Conservation (phyloP, 2,797 vertebrate species). For the Sebastiscus tertius region DNA sequence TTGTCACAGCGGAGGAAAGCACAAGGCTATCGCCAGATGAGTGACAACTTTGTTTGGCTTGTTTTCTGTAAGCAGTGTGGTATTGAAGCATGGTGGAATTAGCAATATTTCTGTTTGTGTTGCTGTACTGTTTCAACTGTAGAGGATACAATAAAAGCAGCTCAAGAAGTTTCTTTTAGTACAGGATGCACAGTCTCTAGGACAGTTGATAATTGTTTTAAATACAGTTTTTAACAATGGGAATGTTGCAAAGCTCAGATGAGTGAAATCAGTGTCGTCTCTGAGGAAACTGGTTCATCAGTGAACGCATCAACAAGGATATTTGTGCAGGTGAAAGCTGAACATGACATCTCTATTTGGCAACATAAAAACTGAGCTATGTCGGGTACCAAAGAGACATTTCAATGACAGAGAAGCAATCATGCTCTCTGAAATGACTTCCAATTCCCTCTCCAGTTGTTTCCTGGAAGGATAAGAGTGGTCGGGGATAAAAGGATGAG, state of each 20-base stretch:
- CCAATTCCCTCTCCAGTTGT: not conserved
- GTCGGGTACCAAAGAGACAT: not conserved
- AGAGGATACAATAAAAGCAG: not conserved
- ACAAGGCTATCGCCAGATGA: no score
- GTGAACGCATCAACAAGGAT: not conserved
- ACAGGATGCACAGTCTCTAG: not conserved
- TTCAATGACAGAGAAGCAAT: not conserved
- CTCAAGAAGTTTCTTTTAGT: not conserved
- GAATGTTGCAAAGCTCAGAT: not conserved
- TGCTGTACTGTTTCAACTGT: no score
- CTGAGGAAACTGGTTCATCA: not conserved
- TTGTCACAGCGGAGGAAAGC: no score
- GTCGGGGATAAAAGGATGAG: constrained; percentile 6
- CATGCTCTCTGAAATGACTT: not conserved
- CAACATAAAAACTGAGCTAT: not conserved
- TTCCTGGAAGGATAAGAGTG: constrained; percentile 19
- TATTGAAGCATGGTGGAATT: no score
- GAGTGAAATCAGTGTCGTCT: not conserved
- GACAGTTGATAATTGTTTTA: not conserved
- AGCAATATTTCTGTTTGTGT: no score
- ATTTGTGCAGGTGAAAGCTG: not conserved
- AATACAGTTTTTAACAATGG: not conserved
- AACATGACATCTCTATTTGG: not conserved
- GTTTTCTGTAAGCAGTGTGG: no score
- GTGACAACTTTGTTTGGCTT: no score